phyloP scores from a whole-genome alignment of 2,113 vertebrate species.

The Picathartes gymnocephalus region DNA sequence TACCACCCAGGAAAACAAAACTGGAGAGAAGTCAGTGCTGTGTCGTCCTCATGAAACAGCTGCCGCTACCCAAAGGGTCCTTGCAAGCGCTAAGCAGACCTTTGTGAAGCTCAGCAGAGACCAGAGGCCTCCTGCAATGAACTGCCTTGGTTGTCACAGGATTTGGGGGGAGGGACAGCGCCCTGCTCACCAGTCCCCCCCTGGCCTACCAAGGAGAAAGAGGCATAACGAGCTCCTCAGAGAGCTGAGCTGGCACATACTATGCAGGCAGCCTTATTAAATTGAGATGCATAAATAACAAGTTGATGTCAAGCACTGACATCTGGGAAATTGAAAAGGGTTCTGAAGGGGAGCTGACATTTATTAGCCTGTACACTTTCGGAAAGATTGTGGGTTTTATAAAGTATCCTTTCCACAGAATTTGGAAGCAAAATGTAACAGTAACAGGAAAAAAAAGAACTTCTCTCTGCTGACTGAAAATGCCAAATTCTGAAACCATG shows the following conservation, averaged over 20 bases:
- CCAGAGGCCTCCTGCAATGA: neutral
- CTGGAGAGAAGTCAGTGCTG: neutral
- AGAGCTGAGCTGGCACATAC: neutral
- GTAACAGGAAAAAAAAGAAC: neutral
- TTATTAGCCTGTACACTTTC: neutral
- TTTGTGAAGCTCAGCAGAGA: neutral
- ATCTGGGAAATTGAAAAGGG: neutral
- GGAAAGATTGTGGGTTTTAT: neutral
- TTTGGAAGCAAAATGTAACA: neutral
- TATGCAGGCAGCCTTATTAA: neutral
- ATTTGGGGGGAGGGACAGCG: neutral
- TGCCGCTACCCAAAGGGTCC: neutral
- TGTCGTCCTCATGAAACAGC: neutral
- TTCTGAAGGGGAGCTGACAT: neutral
- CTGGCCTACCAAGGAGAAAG: neutral
- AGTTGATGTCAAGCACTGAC: neutral
- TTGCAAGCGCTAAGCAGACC: neutral
- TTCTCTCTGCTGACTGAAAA: neutral
- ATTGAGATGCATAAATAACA: neutral
- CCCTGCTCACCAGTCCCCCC: neutral
- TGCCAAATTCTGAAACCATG: neutral
- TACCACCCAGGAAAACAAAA: neutral
- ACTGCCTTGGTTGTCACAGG: rapidly evolving
- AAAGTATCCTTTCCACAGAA: neutral
- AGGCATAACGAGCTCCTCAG: neutral